Evolutionary conservation across 2,113 vertebrate genomes (phyloP).

Genomic region (Spea multiplicata): DNA sequence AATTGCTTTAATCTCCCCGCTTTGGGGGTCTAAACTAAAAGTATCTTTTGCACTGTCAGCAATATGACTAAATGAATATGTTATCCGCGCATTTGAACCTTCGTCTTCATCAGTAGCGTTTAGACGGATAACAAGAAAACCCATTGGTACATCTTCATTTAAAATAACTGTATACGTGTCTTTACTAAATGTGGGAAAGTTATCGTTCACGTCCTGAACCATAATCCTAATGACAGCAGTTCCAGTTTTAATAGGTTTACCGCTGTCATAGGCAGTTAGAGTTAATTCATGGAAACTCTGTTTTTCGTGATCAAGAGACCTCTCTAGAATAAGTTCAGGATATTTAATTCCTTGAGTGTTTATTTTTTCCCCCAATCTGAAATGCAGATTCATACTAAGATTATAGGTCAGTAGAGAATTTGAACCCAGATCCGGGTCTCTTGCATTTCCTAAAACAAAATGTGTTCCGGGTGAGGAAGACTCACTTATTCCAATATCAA

Average conservation of each 20-base stretch:
- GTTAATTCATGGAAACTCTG: constrained; percentile 24
- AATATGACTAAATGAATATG: constrained; percentile 62
- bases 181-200: constrained; percentile 22
- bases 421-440: constrained; percentile 51
- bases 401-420: constrained; percentile 50
- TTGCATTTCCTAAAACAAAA: constrained; percentile 52
- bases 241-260: constrained; percentile 47
- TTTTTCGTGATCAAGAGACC: constrained; percentile 48
- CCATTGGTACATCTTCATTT: constrained; percentile 24
- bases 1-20: constrained; percentile 53
- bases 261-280: constrained; percentile 48
- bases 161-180: constrained; percentile 30
- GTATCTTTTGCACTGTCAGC: constrained; percentile 43
- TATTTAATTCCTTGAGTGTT: constrained; percentile 52
- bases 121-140: constrained; percentile 44
- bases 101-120: constrained; percentile 71
- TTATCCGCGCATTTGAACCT: constrained; percentile 67
- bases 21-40: constrained; percentile 63
- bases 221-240: constrained; percentile 48
- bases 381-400: constrained; percentile 45
- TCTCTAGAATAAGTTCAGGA: constrained; percentile 52
- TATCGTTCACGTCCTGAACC: constrained; percentile 60
- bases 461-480: constrained; percentile 9
- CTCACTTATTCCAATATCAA: constrained; percentile 57
- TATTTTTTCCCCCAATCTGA: constrained; percentile 43